phyloP scores from a whole-genome alignment of 2,113 vertebrate genomes.

The Typhlomys cinereus region DNA sequence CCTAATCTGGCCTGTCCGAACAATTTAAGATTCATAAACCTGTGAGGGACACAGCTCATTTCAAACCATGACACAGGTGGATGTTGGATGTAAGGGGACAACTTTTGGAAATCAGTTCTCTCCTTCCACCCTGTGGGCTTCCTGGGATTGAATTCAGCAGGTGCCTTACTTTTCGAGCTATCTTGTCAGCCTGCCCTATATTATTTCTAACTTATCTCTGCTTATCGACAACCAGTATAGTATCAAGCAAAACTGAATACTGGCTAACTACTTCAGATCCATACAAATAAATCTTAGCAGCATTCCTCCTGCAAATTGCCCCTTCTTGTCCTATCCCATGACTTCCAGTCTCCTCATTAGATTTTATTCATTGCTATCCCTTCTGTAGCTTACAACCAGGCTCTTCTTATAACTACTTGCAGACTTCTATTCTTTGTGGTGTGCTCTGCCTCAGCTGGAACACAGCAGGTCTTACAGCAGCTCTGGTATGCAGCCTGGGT shows the following conservation, averaged over 20 bases:
- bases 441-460: background rate
- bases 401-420: background rate
- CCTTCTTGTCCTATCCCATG: background rate
- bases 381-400: background rate
- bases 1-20: too few relatives aligned
- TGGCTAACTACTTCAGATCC: background rate
- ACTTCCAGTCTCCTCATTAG: background rate
- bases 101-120: too few relatives aligned
- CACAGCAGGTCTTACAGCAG: background rate
- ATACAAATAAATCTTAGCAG: background rate
- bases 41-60: too few relatives aligned
- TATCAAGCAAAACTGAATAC: background rate
- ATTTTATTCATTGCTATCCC: background rate
- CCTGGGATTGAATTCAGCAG: background rate
- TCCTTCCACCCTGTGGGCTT: background rate
- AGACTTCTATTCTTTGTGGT: background rate
- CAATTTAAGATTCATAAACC: too few relatives aligned
- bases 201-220: slow-evolving; percentile 29
- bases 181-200: background rate
- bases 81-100: too few relatives aligned
- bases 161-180: too few relatives aligned
- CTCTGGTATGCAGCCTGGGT: background rate
- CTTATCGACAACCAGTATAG: background rate
- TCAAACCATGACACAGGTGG: too few relatives aligned
- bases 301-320: background rate